These are phyloP conservation scores for Bursaphelenchus mucronatus DNA, from an alignment of 1,140 invertebrate genomes.

Conservation along the genomic window DNA sequence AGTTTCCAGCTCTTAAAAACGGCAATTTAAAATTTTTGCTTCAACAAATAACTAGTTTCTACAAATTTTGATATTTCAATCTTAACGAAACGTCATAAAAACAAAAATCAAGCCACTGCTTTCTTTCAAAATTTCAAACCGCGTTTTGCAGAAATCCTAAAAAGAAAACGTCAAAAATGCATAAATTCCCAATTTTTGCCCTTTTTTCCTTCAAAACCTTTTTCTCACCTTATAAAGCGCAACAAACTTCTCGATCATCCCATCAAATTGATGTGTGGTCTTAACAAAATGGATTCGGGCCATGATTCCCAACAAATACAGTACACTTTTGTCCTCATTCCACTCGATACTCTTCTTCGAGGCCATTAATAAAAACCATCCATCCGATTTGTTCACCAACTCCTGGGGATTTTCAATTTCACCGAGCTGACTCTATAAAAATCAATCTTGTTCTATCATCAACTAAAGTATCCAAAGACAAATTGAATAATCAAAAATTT, in stretches of 20 bases:
- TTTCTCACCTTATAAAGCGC: slow-evolving; percentile 25
- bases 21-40: too few relatives aligned
- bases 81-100: too few relatives aligned
- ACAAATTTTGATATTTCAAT: too few relatives aligned
- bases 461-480: slow-evolving; percentile 1
- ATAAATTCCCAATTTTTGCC: too few relatives aligned
- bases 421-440: slow-evolving; percentile 21
- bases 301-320: slow-evolving; percentile 33
- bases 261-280: slow-evolving; percentile 28
- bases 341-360: slow-evolving; percentile 31
- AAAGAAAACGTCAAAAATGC: too few relatives aligned
- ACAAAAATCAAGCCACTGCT: too few relatives aligned
- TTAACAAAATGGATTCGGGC: slow-evolving; percentile 22
- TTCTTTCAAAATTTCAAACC: too few relatives aligned
- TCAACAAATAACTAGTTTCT: too few relatives aligned
- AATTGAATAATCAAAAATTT: background rate
- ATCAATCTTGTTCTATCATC: background rate
- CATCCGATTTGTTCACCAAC: background rate
- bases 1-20: too few relatives aligned
- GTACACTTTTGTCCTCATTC: slow-evolving; percentile 40
- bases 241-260: slow-evolving; percentile 28
- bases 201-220: too few relatives aligned
- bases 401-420: background rate
- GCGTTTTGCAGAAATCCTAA: background rate
- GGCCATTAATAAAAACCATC: slow-evolving; percentile 30